phyloP scores from a whole-genome alignment of 2,888 invertebrate species.

The Troides aeacus region DNA sequence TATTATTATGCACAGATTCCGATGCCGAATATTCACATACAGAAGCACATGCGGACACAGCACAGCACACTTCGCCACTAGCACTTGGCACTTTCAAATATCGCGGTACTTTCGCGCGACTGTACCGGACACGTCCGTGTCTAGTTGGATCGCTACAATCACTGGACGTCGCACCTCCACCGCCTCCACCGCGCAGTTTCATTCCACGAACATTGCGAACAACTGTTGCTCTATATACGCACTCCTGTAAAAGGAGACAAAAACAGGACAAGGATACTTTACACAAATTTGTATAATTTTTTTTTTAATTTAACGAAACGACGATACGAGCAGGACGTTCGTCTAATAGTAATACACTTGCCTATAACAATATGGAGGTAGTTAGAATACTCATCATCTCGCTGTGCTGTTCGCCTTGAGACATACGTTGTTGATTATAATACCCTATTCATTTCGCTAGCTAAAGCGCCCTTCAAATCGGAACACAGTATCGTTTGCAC shows the following conservation, averaged over 20 bases:
- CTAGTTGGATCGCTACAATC: conserved; percentile 53
- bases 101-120: conserved; percentile 5
- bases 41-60: conserved; percentile 8
- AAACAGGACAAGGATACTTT: conserved; percentile 9
- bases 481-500: no score
- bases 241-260: conserved; percentile 12
- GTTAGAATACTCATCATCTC: no score
- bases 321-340: no score
- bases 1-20: no score
- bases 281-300: conserved; percentile 14
- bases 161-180: conserved; percentile 51
- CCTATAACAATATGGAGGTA: no score
- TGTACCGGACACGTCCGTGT: conserved; percentile 48
- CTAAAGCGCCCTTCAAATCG: no score
- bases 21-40: neutral
- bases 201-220: conserved; percentile 31
- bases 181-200: conserved; percentile 43
- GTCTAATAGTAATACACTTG: no score
- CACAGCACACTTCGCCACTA: conserved; percentile 2
- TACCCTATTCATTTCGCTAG: no score
- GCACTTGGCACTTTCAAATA: conserved; percentile 13
- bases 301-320: no score
- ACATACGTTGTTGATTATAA: no score
- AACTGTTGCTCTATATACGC: conserved; percentile 28
- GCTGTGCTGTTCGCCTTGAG: no score